Evolutionary conservation across 2,113 vertebrate species (phyloP).

Genomic region (Chiloscyllium plagiosum): DNA sequence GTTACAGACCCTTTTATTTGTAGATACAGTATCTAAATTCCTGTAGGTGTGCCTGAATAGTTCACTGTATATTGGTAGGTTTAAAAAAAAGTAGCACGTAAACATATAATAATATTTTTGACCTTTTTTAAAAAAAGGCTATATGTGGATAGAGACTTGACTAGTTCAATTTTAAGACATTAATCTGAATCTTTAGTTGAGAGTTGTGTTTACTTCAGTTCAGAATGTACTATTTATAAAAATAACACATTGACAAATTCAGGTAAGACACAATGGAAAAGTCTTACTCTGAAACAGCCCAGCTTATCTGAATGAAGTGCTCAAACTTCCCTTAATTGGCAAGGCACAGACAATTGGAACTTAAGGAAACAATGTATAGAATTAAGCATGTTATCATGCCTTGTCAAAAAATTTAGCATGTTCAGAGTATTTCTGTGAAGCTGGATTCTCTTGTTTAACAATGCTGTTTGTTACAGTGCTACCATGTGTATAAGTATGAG

Average conservation of each 20-base stretch:
- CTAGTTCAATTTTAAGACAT: conserved; percentile 21
- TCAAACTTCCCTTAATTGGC: neutral
- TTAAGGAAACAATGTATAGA: neutral
- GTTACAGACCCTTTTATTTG: conserved; percentile 40
- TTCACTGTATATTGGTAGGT: conserved; percentile 28
- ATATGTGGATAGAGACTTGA: conserved; percentile 4
- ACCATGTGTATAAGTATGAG: neutral
- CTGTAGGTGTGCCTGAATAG: neutral
- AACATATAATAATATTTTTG: conserved; percentile 17
- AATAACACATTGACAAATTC: neutral
- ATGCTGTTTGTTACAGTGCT: conserved; percentile 5
- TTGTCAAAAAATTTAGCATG: neutral
- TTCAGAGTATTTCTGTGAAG: neutral
- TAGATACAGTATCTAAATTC: conserved; percentile 5
- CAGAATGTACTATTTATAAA: conserved; percentile 20
- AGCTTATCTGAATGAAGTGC: neutral
- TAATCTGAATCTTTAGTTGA: conserved; percentile 19
- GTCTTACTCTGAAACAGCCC: neutral
- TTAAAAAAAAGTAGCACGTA: neutral
- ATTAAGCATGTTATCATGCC: neutral
- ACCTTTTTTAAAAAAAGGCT: conserved; percentile 1
- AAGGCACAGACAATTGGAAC: neutral
- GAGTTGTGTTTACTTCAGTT: conserved; percentile 21
- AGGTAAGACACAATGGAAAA: neutral
- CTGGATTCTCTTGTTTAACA: neutral